A percentile compares a stretch with the other conserved stretches of the same genome.
phyloP scores from a whole-genome alignment of 1,140 invertebrate species.

The Alviniconcha marisindica region DNA sequence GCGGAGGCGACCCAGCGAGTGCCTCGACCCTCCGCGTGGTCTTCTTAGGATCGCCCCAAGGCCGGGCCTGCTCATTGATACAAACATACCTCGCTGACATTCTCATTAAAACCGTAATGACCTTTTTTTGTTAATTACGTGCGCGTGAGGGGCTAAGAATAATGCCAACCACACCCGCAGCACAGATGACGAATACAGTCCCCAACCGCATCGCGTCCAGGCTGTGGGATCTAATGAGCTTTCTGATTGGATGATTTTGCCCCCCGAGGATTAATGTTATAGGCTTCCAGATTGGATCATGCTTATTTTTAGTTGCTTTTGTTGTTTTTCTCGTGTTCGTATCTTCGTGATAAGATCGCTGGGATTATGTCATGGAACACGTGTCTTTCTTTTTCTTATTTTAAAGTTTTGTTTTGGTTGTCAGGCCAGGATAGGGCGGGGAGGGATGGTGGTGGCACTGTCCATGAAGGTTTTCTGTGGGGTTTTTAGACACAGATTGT shows the following conservation, averaged over 20 bases:
- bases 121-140: neutral
- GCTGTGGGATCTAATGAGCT: neutral
- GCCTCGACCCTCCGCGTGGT: too few species aligned
- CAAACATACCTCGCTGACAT: neutral
- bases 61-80: neutral
- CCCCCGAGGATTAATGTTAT: too few species aligned
- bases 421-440: too few species aligned
- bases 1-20: too few species aligned
- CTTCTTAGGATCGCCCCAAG: too few species aligned
- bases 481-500: too few species aligned
- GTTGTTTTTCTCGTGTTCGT: neutral
- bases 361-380: too few species aligned
- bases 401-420: too few species aligned
- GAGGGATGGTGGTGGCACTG: too few species aligned
- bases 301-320: neutral
- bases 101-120: conserved; percentile 14
- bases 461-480: too few species aligned
- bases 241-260: neutral
- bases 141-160: conserved; percentile 13
- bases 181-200: neutral
- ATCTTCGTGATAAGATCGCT: neutral
- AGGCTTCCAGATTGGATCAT: neutral
- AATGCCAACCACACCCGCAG: neutral
- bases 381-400: too few species aligned
- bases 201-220: neutral